Percentiles rank a stretch among this genome's conserved stretches.
Evolutionary conservation across 2,113 vertebrate genomes (phyloP).

Genomic region (Platichthys stellatus): DNA sequence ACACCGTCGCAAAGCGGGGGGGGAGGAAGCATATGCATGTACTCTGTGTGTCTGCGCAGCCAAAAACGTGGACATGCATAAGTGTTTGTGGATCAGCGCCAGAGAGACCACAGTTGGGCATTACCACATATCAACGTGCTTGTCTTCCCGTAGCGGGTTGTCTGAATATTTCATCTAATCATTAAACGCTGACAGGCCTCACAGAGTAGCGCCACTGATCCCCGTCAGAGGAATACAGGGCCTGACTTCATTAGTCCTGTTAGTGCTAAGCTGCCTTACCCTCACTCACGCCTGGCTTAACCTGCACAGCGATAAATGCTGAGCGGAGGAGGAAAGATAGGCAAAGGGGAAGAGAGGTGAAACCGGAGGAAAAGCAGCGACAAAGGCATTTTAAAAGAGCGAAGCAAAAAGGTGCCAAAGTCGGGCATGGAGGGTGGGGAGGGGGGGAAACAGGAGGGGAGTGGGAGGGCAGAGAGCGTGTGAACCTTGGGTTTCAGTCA

Average conservation of each 20-base stretch:
- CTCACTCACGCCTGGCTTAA: slow-evolving; percentile 72
- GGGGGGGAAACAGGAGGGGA: slow-evolving; percentile 7
- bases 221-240: slow-evolving; percentile 65
- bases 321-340: slow-evolving; percentile 29
- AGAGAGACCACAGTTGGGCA: slow-evolving; percentile 29
- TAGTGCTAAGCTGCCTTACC: slow-evolving; percentile 76
- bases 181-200: slow-evolving; percentile 77
- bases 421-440: slow-evolving; percentile 26
- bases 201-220: slow-evolving; percentile 68
- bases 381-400: slow-evolving; percentile 51
- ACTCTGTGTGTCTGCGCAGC: neutral
- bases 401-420: slow-evolving; percentile 38
- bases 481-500: slow-evolving; percentile 64
- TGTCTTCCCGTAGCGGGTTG: slow-evolving; percentile 44
- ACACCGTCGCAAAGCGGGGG: slow-evolving; percentile 11
- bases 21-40: neutral
- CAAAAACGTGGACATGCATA: slow-evolving; percentile 41
- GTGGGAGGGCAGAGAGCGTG: slow-evolving; percentile 55
- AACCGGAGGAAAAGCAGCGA: slow-evolving; percentile 47
- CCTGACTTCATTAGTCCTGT: slow-evolving; percentile 80
- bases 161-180: slow-evolving; percentile 77
- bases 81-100: slow-evolving; percentile 31
- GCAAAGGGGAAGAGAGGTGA: slow-evolving; percentile 27
- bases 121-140: slow-evolving; percentile 54
- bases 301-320: slow-evolving; percentile 60